Conservation (phyloP, 2,113 vertebrate genomes). For the Aldabrachelys gigantea region DNA sequence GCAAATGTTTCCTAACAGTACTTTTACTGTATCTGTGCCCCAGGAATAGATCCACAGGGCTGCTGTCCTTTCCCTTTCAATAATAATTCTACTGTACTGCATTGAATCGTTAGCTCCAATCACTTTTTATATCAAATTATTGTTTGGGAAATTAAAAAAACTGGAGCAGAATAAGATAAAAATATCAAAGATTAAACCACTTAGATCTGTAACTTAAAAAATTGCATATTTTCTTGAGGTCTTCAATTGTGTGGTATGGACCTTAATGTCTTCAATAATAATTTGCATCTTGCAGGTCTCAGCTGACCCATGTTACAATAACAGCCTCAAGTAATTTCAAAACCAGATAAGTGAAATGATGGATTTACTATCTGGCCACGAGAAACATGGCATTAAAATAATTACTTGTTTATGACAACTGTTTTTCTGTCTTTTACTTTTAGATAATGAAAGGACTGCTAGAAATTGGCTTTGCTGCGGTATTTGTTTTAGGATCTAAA, state of each 20-base stretch:
- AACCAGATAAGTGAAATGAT: constrained; percentile 28
- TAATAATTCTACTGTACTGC: constrained; percentile 68
- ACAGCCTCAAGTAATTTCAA: background rate
- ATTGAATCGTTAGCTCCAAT: constrained; percentile 17
- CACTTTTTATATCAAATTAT: constrained; percentile 67
- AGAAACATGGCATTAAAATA: constrained; percentile 59
- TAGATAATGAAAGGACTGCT: constrained; percentile 47
- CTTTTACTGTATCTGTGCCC: constrained; percentile 50
- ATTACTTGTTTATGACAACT: constrained; percentile 39
- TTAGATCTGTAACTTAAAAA: background rate
- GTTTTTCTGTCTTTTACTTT: constrained; percentile 41
- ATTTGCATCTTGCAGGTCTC: constrained; percentile 14
- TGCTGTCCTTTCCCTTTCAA: constrained; percentile 19
- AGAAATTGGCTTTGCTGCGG: background rate
- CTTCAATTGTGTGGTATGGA: background rate
- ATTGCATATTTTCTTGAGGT: background rate
- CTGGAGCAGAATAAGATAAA: constrained; percentile 59
- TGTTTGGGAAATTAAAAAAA: constrained; percentile 64
- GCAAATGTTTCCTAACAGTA: constrained; percentile 56
- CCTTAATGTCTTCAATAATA: background rate
- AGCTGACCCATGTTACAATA: background rate
- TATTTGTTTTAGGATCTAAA: constrained; percentile 47
- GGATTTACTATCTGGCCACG: constrained; percentile 47
- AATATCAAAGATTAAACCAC: constrained; percentile 58
- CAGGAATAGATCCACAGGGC: constrained; percentile 47